Percentiles rank a stretch among this genome's conserved stretches.
These are phyloP conservation scores for Fulica atra DNA, from an alignment of 2,113 vertebrate species.

Conservation along the genomic window DNA sequence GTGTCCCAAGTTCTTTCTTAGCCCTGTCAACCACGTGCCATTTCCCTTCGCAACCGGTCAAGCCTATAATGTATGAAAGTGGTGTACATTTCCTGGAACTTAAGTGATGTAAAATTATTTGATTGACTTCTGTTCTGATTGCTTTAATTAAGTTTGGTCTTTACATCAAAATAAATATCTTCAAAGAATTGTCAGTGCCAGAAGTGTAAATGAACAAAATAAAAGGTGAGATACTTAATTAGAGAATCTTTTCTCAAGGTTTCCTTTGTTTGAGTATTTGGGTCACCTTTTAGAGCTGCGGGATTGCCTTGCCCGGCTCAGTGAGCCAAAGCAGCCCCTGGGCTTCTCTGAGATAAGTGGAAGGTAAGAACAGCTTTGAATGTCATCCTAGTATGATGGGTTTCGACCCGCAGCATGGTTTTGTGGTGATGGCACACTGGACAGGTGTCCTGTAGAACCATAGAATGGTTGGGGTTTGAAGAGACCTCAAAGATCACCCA, in stretches of 20 bases:
- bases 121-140: constrained; percentile 73
- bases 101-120: constrained; percentile 76
- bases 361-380: neutral
- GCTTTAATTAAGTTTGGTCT: constrained; percentile 75
- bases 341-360: neutral
- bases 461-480: too few species aligned
- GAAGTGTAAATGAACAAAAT: constrained; percentile 79
- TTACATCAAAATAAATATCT: constrained; percentile 75
- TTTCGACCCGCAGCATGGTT: neutral
- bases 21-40: constrained; percentile 37
- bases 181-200: constrained; percentile 76
- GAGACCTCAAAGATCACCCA: too few species aligned
- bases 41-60: constrained; percentile 67
- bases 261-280: neutral
- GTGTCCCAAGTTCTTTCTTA: constrained; percentile 38
- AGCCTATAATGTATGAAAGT: constrained; percentile 74
- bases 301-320: neutral
- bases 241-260: neutral
- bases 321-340: neutral
- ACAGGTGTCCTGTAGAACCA: neutral
- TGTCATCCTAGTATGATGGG: neutral
- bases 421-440: neutral
- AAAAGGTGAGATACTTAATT: constrained; percentile 72
- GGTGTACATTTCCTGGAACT: constrained; percentile 78
- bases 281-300: neutral